Percentiles rank a stretch among this genome's conserved stretches.
Evolutionary conservation across 2,113 vertebrate species (phyloP).

Genomic region (Coryphaenoides rupestris): DNA sequence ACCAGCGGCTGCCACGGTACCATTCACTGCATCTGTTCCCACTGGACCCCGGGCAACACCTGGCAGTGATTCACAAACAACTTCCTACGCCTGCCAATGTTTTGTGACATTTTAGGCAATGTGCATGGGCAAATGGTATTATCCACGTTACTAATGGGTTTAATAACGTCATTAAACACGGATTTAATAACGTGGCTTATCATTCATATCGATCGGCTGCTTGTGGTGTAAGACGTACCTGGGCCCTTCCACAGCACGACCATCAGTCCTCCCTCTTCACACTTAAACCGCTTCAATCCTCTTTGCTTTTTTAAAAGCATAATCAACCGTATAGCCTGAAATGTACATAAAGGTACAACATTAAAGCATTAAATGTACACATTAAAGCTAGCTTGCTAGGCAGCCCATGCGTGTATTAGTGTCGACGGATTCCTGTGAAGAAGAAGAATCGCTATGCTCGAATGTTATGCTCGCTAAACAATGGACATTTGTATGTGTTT

Average conservation of each 20-base stretch:
- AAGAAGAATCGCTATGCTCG: no score
- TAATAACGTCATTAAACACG: no score
- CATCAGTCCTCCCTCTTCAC: slow-evolving; percentile 48
- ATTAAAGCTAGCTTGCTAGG: background rate
- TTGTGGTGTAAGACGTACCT: slow-evolving; percentile 15
- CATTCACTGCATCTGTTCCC: background rate
- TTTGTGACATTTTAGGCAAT: no score
- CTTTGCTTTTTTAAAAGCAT: slow-evolving; percentile 32
- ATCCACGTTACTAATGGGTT: no score
- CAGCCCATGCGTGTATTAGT: background rate
- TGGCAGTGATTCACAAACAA: no score
- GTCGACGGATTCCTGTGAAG: no score
- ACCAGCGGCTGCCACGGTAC: slow-evolving; percentile 65
- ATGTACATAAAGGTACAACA: background rate
- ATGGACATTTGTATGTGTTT: no score
- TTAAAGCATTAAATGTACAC: no score
- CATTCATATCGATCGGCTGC: background rate
- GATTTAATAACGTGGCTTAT: background rate
- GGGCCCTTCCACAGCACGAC: slow-evolving; percentile 47
- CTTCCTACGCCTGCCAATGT: no score
- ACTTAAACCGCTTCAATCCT: background rate
- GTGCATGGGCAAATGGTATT: no score
- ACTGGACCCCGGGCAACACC: no score
- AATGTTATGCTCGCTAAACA: no score
- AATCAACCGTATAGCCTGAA: slow-evolving; percentile 31